A percentile compares a stretch with the other conserved stretches of the same genome.
phyloP scores from a whole-genome alignment of 2,113 vertebrate species.

The Pelodiscus sinensis region DNA sequence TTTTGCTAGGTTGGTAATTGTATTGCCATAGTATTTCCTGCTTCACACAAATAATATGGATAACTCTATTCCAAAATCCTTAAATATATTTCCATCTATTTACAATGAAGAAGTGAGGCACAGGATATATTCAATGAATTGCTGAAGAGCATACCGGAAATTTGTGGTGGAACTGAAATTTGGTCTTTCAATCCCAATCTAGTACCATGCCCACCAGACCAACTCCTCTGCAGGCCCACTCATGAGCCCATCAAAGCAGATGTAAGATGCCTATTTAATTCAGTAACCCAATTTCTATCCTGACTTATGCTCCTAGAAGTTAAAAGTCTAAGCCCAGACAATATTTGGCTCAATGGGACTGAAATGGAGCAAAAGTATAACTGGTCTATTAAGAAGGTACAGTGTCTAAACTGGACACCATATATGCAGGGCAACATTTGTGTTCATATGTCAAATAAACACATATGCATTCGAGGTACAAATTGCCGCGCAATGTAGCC shows the following conservation, averaged over 20 bases:
- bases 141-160: neutral
- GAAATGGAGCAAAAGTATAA: neutral
- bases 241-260: neutral
- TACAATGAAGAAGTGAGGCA: neutral
- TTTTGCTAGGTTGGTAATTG: neutral
- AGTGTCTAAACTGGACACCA: neutral
- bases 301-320: neutral
- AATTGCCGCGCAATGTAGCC: neutral
- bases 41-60: neutral
- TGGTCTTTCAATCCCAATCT: too few species aligned
- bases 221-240: neutral
- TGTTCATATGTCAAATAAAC: neutral
- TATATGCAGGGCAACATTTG: neutral
- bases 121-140: neutral
- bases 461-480: neutral
- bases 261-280: neutral
- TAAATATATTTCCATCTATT: neutral
- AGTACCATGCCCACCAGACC: neutral
- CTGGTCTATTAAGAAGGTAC: neutral
- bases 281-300: neutral
- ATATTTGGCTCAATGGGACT: neutral
- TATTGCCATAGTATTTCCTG: neutral
- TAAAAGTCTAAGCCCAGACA: neutral
- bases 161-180: neutral
- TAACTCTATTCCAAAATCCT: neutral